Percentiles rank a stretch among this genome's conserved stretches.
Conservation (phyloP, 2,797 vertebrate genomes). For the Schizopygopsis malacanthus region DNA sequence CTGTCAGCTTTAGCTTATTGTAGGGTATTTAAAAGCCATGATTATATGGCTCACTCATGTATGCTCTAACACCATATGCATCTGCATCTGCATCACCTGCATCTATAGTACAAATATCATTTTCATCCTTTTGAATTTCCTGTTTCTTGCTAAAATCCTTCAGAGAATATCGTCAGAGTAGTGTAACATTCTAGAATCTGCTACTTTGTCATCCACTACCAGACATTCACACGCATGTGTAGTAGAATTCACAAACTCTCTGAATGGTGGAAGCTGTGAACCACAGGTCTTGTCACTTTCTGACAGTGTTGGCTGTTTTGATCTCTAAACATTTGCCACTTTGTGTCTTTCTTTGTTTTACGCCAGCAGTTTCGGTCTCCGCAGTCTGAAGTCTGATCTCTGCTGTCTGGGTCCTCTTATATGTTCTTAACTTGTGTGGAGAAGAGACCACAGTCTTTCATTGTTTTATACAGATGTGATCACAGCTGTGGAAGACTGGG, state of each 20-base stretch:
- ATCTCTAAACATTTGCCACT: conserved; percentile 46
- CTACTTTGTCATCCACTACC: not conserved
- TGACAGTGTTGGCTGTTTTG: conserved; percentile 10
- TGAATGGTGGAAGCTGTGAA: conserved; percentile 6
- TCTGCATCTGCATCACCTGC: conserved; percentile 32
- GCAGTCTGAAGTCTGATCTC: conserved; percentile 52
- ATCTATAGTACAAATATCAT: conserved; percentile 54
- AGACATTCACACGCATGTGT: conserved; percentile 27
- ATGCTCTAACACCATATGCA: conserved; percentile 62
- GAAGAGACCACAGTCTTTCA: too few species aligned
- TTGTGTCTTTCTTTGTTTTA: conserved; percentile 47
- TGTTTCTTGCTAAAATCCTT: not conserved
- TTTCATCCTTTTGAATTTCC: conserved; percentile 2
- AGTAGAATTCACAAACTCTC: conserved; percentile 5
- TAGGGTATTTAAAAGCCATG: conserved; percentile 7
- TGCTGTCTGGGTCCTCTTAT: conserved; percentile 4
- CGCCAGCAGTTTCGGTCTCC: conserved; percentile 48
- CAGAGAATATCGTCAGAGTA: not conserved
- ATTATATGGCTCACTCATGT: conserved; percentile 60
- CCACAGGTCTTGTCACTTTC: not conserved
- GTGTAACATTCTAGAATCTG: conserved; percentile 1
- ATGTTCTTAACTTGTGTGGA: not conserved
- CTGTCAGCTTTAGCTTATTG: conserved; percentile 41
- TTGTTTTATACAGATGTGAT: conserved; percentile 55
- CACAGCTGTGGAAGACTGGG: conserved; percentile 53